phyloP scores from a whole-genome alignment of 2,797 vertebrate species.

The Lycodopsis pacificus region DNA sequence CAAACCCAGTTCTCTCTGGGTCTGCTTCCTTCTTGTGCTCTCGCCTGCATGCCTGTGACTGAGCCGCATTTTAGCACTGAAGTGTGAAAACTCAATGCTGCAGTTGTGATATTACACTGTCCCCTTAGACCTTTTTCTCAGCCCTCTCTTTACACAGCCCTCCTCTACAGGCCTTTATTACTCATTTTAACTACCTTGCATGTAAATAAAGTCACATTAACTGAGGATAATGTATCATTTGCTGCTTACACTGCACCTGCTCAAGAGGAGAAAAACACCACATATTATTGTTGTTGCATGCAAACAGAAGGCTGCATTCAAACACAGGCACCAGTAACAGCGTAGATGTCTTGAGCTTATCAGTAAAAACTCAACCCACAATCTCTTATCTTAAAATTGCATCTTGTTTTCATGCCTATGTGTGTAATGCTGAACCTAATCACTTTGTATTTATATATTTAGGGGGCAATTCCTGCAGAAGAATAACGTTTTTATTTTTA shows the following conservation, averaged over 20 bases:
- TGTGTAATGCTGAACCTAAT: neutral
- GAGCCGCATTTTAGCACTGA: slow-evolving; percentile 48
- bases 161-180: neutral
- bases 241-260: slow-evolving; percentile 18
- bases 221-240: slow-evolving; percentile 1
- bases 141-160: neutral
- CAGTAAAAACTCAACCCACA: neutral
- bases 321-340: neutral
- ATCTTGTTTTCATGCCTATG: neutral
- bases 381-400: slow-evolving; percentile 14
- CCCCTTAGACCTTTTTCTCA: neutral
- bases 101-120: neutral
- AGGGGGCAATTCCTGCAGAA: neutral
- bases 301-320: neutral
- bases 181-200: slow-evolving; percentile 50
- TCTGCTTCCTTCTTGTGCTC: slow-evolving; percentile 2
- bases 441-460: neutral
- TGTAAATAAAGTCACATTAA: slow-evolving; percentile 14
- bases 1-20: neutral
- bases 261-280: neutral
- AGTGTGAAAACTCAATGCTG: slow-evolving; percentile 51
- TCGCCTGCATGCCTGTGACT: slow-evolving; percentile 1
- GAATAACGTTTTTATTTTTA: neutral
- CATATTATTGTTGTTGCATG: neutral
- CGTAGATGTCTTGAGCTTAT: neutral